These are phyloP conservation scores for Trogon surrucura DNA, from an alignment of 2,113 vertebrate genomes.

Conservation along the genomic window DNA sequence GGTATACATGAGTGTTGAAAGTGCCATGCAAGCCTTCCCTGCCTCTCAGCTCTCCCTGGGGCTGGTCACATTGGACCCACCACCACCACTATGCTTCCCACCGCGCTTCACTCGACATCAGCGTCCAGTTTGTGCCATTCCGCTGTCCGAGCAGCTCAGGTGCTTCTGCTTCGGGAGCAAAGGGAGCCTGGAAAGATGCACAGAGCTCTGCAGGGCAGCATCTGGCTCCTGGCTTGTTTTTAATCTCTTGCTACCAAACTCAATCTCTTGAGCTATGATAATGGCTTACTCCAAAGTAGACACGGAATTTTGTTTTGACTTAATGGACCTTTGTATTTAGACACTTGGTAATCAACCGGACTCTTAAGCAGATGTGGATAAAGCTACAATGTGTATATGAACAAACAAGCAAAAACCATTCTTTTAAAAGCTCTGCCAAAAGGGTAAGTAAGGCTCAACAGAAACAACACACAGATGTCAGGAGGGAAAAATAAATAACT, in stretches of 20 bases:
- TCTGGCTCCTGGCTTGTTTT: neutral
- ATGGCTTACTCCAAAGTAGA: neutral
- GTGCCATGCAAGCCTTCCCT: neutral
- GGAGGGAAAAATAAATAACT: slow-evolving; percentile 41
- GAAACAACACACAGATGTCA: slow-evolving; percentile 53
- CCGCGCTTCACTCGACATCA: neutral
- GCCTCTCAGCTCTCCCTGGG: neutral
- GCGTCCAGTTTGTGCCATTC: neutral
- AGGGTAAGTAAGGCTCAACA: slow-evolving; percentile 41
- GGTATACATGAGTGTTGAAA: neutral
- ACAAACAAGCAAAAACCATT: neutral
- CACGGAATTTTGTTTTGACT: slow-evolving; percentile 24
- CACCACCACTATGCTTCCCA: accelerated
- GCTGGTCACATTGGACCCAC: too few species aligned
- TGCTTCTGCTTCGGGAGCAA: neutral
- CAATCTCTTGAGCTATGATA: neutral
- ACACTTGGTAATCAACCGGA: neutral
- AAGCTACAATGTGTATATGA: neutral
- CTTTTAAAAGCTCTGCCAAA: slow-evolving; percentile 23
- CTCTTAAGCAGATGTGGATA: slow-evolving; percentile 35
- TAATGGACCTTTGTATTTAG: slow-evolving; percentile 4
- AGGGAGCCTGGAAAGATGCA: neutral
- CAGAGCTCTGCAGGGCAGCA: neutral
- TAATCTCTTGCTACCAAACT: neutral
- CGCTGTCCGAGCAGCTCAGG: neutral